Base-by-base conservation (phyloP, 2,797 vertebrate species). In the Danionella dracula region DNA sequence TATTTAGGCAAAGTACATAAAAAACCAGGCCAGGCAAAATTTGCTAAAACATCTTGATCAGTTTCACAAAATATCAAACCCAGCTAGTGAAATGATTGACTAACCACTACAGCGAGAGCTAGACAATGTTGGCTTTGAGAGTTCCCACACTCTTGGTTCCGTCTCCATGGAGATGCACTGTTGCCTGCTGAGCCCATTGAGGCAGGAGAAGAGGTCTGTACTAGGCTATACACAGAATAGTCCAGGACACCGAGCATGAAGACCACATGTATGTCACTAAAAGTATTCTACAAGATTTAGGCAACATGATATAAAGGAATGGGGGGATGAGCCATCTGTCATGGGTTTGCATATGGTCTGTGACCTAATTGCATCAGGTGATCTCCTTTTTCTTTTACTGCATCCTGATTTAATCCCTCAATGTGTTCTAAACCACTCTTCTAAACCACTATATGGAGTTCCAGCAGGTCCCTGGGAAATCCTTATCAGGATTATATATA, bases 131-230 rank as follows among this genome's bases (percentile, higher is more conserved):
- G 81, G 78, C 83, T 85, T 82, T 85, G 69, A 82, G 75, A 80
- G 77, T 82, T 78, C 82, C 77, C 48, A 77, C 80, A 86, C 83
- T 82, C 71, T 82, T 75, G 66, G 59, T 56, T 71, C 50, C 63
- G 86, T 90, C 89, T 84, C 90, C 85, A 90, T 89, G 88, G 81
- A 82, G 77, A 89, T 86, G 77, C 72, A 74, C 61, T 81, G 80
- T 79, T 40, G 74, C 86, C 86, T 85, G 83, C 86, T 87, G 87
- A 81, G 85, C 76, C 80, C 66, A 79, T 79, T 83, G 75, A 84
- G 68, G 81, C 82, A 77, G 70, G 82, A 84, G 74, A 78, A 80
- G 77, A 78, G 75, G 74, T 61, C 75, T 78, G 23, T 27, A 71
- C 60, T 68, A 48, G 41, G 57, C 37, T 13, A 60, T 46, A 38